These are phyloP conservation scores for Tachycineta bicolor DNA, from an alignment of 2,113 vertebrate genomes.

Conservation along the genomic window DNA sequence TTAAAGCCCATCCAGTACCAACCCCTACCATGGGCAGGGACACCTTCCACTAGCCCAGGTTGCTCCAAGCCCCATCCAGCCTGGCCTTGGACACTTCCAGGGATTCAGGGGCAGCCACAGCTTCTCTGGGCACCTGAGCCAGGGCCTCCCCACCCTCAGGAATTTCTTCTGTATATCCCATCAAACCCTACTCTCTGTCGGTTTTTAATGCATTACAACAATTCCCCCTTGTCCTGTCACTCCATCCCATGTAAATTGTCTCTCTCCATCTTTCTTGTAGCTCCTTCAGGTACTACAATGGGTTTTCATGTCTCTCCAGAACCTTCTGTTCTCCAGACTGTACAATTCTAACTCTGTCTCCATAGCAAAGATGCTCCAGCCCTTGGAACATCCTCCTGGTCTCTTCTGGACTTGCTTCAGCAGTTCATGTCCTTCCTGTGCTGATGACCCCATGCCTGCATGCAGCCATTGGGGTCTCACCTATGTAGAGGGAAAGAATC, in stretches of 20 bases:
- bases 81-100: neutral
- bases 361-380: neutral
- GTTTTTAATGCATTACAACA: too few relatives aligned
- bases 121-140: neutral
- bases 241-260: neutral
- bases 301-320: neutral
- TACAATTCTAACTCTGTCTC: neutral
- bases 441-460: neutral
- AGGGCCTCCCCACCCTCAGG: rapidly evolving
- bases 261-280: neutral
- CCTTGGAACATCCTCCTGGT: neutral
- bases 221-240: neutral
- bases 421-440: neutral
- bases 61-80: rapidly evolving
- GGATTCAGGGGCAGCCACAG: neutral
- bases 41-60: neutral
- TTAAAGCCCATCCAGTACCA: neutral
- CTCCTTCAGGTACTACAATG: neutral
- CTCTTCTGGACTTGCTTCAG: neutral
- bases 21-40: neutral
- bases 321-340: neutral
- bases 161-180: neutral
- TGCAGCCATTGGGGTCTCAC: too few relatives aligned
- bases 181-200: too few relatives aligned
- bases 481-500: neutral